Evolutionary conservation across 2,888 invertebrate species (phyloP), one percentile per base, ranked within the genome.

Genomic region (Panzeria rudis): DNA sequence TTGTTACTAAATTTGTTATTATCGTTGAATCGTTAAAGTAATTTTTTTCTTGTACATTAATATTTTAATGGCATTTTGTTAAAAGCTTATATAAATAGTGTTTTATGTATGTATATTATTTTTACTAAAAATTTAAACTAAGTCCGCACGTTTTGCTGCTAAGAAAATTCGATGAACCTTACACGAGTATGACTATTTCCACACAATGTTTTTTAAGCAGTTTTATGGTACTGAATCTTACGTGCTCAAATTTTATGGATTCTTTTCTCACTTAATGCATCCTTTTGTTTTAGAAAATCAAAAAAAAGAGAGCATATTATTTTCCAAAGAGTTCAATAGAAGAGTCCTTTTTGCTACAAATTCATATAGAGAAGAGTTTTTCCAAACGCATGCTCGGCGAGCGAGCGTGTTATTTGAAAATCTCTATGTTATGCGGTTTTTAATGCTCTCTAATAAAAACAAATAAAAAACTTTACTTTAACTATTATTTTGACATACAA

Each of bases 241-340:
- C 47, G 50, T 85, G 52, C 64, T 73, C 77, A 81, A 64, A 73
- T 52, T 66, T 47, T 78, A 82, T 75, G 56, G 61, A 80, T 80
- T 78, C 64, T 52, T 62, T n/a, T 73, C n/a, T 73, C 29, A 32
- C 78, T 73, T 29, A 54, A 62, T 81, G 78, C 81, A 85, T 85
- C 77, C 73, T 85, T 77, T 77, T 72, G 35, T 38, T 25, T 25
- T 41, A 29, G 29, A 8, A 38, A 52, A 2, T 11, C n/a, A n/a
- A 25, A 50, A 76, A 20, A n/a, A 56, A 54, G 29, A 62, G 71
- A 32, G 3, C 11, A 9, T 8, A 41, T 47, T 38, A 9, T 15
- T 41, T 23, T 44, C 7, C 54, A 41, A 23, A 68, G 41, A 56
- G 17, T 66, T 20, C 7, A 0, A 17, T 23, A 9, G 4, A 81